Evolutionary conservation across 2,113 vertebrate species (phyloP), one percentile per base, ranked within the genome.

Genomic region (Caretta caretta): DNA sequence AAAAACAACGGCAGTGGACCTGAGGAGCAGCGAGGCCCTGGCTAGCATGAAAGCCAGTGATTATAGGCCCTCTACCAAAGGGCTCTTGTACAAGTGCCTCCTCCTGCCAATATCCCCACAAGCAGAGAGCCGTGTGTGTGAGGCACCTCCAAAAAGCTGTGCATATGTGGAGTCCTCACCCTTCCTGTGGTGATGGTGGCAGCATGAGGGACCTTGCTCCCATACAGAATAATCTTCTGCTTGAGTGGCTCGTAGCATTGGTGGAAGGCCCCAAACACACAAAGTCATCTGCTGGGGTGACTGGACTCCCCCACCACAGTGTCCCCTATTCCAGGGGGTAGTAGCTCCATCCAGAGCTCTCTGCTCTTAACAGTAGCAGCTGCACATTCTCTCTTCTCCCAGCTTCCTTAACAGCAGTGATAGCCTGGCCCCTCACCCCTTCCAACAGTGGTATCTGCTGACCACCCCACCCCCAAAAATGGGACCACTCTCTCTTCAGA

Each of bases 201-300:
- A 83, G 0, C 0, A 76, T 20, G 10, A 83, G 0, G 76, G 54
- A n/a, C 49, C 54, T 54, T 93, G 50, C n/a, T 46, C 87, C 7
- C 8, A 72, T 9, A 20, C n/a, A 93, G 78, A 83, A 90, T 50
- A 54, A 1, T 9, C 8, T 87, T 72, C 84, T 92, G 35, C 9
- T 3, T 1, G 29, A 8, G 4, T 83, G 38, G 17, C 65, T 85
- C 78, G 53, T 80, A 81, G 89, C 0, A 0, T 10, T 72, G n/a
- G n/a, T 38, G 19, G 65, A 72, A 81, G 72, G 1, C 6, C 80
- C 59, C 10, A 5, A 3, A 50, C 7, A 54, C 19, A 62, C 9
- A 51, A 0, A 48, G 16, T 3, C 5, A 38, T 31, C 9, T 27
- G 83, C 35, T 22, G 19, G 48, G 46, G 59, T 51, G 53, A 72